A percentile compares a stretch with the other conserved stretches of the same genome.
Evolutionary conservation across 2,797 vertebrate species (phyloP).

Genomic region (Sebastes matsubarae): DNA sequence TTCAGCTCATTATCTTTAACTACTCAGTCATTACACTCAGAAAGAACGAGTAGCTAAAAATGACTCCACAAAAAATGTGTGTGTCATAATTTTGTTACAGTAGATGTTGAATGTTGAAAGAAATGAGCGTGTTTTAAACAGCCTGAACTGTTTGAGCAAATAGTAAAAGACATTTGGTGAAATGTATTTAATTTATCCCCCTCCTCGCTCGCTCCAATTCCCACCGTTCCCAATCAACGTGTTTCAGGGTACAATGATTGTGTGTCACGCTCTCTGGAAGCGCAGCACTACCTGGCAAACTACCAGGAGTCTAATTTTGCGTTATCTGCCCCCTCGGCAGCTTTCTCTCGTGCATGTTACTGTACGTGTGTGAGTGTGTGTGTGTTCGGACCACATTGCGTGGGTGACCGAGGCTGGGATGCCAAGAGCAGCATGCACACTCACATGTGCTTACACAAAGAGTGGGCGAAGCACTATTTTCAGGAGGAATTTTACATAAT

Average conservation of each 20-base stretch:
- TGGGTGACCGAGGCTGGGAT: constrained; percentile 44
- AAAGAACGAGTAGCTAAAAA: neutral
- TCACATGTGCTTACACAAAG: constrained; percentile 12
- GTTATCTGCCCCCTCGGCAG: constrained; percentile 22
- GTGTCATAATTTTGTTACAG: neutral
- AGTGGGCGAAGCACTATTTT: constrained; percentile 31
- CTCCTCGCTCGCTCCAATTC: neutral
- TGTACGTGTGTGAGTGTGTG: neutral
- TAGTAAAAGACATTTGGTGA: neutral
- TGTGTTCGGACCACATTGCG: constrained; percentile 10
- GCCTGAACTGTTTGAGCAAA: neutral
- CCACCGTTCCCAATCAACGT: neutral
- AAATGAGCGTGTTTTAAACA: neutral
- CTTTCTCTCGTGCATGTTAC: neutral
- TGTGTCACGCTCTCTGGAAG: constrained; percentile 7
- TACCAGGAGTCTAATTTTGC: constrained; percentile 49
- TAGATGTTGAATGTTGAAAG: neutral
- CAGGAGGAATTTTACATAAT: constrained; percentile 25
- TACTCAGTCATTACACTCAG: constrained; percentile 8
- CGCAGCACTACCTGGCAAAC: constrained; percentile 32
- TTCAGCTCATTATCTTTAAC: constrained; percentile 18
- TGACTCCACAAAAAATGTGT: neutral
- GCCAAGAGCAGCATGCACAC: constrained; percentile 28
- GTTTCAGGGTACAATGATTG: constrained; percentile 2
- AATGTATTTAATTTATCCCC: neutral